Base-by-base conservation (phyloP, 2,113 vertebrate species). In the Cervus canadensis region DNA sequence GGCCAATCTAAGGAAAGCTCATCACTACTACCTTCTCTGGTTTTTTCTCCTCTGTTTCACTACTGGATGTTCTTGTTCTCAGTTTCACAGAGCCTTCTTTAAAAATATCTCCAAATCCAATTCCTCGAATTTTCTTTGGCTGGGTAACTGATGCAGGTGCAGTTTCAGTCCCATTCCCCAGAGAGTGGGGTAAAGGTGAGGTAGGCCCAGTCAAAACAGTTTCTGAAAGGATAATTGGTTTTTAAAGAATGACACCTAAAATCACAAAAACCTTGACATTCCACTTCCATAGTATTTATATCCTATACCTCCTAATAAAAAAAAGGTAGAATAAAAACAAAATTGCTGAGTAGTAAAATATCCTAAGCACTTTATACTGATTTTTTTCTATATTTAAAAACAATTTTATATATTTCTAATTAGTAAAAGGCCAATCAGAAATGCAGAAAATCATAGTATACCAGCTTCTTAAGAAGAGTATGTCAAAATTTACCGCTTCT, bases 51-150 rank as follows among this genome's bases (percentile, higher is more conserved):
- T 99, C 99, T 2, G 94, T 97, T 23, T 99, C 99, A 71, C 98
- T 98, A 97, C 98, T 99, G 15, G 99, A 98, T 89, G 99, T 98
- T 94, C 99, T 99, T 30, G 98, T 98, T 89, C 98, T 99, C 76
- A 99, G 99, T 98, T 99, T 99, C 95, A 99, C 99, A 2, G 99
- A 99, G 3, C 99, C 99, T 98, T 99, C 99, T 83, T 99, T 99
- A 98, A 99, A 99, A 98, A 99, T 99, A 95, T 99, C 99, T 95
- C 99, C 99, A 91, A 99, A 99, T 7, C 99, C 99, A n/a, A 99
- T 82, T 15, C 99, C 99, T 96, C 99, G 99, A 87, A 99, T 98
- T 99, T 99, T 99, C 99, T 99, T 99, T 98, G 99, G 99, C 98
- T 99, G 99, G n/a, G 99, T 98, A 16, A 99, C 96, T 25, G 99